phyloP scores from a whole-genome alignment of 2,797 vertebrate genomes.

The Sebastes wilsoni region DNA sequence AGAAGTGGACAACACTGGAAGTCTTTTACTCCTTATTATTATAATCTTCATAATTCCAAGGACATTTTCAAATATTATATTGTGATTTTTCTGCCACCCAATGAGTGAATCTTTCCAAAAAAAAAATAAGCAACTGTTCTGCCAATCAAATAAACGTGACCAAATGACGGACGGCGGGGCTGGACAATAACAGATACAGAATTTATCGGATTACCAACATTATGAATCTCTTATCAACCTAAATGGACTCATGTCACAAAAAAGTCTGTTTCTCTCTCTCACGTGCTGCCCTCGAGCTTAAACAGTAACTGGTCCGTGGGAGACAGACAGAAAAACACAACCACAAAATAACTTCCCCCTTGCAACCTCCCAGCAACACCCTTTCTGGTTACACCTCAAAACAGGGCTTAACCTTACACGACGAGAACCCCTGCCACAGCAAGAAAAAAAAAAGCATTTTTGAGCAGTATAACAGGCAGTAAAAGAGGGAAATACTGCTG shows the following conservation, averaged over 20 bases:
- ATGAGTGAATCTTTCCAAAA: background rate
- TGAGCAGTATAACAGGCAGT: conserved; percentile 48
- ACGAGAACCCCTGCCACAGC: conserved; percentile 7
- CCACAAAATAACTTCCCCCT: conserved; percentile 46
- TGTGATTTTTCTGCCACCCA: background rate
- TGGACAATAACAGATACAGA: background rate
- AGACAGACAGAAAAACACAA: conserved; percentile 42
- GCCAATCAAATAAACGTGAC: background rate
- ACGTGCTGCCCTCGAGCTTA: background rate
- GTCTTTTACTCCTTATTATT: background rate
- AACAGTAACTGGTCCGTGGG: conserved; percentile 20
- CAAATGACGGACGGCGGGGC: background rate
- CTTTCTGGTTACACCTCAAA: conserved; percentile 45
- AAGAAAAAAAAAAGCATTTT: conserved; percentile 34
- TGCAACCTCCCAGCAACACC: conserved; percentile 26
- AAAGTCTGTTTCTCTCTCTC: background rate
- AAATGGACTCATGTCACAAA: background rate
- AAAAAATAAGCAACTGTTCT: background rate
- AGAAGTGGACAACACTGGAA: background rate
- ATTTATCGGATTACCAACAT: background rate
- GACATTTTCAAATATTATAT: conserved; percentile 3
- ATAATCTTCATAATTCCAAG: background rate
- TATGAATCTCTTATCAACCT: background rate
- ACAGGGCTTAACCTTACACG: conserved; percentile 17
- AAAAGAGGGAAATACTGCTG: conserved; percentile 59